A percentile compares a stretch with the other conserved stretches of the same genome.
These are phyloP conservation scores for Hipparchia semele DNA, from an alignment of 2,888 invertebrate genomes.

Conservation along the genomic window DNA sequence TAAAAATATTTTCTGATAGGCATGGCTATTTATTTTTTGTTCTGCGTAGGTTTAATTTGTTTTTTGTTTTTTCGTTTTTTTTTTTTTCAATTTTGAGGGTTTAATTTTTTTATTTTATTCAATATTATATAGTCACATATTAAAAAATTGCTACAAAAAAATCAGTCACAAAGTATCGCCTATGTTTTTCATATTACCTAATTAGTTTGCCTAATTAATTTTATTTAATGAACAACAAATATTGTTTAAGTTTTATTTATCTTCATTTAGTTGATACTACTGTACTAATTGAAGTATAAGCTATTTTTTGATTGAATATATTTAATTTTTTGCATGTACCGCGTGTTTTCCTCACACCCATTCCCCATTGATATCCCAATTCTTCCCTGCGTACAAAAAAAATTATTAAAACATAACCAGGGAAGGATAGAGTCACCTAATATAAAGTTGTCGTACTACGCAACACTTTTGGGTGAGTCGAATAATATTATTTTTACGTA, in stretches of 20 bases:
- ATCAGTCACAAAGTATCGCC: constrained; percentile 15
- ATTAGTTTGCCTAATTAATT: constrained; percentile 19
- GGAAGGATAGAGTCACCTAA: constrained; percentile 82
- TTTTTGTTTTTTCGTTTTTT: too few relatives aligned
- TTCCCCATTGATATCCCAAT: constrained; percentile 55
- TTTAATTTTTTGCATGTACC: constrained; percentile 60
- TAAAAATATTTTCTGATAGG: constrained; percentile 6
- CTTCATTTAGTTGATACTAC: constrained; percentile 28
- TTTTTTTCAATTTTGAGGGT: not conserved
- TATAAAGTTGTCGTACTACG: constrained; percentile 73
- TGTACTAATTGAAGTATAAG: constrained; percentile 44
- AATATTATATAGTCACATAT: not conserved
- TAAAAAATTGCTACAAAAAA: constrained; percentile 4
- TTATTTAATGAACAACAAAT: constrained; percentile 3
- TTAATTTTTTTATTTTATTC: constrained; percentile 8
- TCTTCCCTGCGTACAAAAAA: constrained; percentile 60
- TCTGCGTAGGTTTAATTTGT: not conserved
- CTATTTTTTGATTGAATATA: constrained; percentile 57
- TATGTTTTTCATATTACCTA: constrained; percentile 7
- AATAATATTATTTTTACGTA: constrained; percentile 53
- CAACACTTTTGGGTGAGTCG: constrained; percentile 80
- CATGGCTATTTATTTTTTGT: constrained; percentile 14
- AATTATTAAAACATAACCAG: constrained; percentile 48
- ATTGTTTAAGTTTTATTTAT: constrained; percentile 23
- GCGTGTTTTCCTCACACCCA: constrained; percentile 51